Evolutionary conservation across 1,140 invertebrate species (phyloP).

Genomic region (Telenomus remus): DNA sequence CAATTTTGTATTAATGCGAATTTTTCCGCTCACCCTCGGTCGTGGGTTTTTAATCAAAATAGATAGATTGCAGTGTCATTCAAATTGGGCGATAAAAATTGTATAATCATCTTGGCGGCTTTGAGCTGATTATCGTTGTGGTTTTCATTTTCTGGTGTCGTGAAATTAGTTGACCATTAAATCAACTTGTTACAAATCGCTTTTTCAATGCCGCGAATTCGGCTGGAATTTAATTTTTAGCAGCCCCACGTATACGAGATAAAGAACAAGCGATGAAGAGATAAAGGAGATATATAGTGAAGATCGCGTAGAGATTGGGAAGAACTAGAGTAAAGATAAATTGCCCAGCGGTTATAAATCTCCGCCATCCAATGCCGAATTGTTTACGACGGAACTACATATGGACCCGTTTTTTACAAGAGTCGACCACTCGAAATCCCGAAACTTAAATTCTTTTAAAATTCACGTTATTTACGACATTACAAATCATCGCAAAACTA

Average conservation of each 20-base stretch:
- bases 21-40: no score
- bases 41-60: no score
- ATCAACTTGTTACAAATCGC: constrained; percentile 32
- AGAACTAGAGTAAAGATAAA: constrained; percentile 48
- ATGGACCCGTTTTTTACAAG: constrained; percentile 7
- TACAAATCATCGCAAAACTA: constrained; percentile 23
- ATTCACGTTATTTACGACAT: constrained; percentile 20
- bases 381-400: constrained; percentile 43
- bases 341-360: constrained; percentile 39
- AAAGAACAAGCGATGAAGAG: constrained; percentile 51
- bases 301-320: constrained; percentile 47
- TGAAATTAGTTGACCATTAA: constrained; percentile 37
- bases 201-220: constrained; percentile 32
- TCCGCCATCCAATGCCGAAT: constrained; percentile 14
- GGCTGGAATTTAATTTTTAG: constrained; percentile 36
- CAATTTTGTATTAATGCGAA: no score
- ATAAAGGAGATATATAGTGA: constrained; percentile 46
- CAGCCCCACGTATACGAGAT: constrained; percentile 25
- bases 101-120: neutral
- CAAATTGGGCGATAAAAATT: neutral
- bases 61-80: no score
- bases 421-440: constrained; percentile 13
- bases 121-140: neutral
- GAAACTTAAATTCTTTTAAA: constrained; percentile 28
- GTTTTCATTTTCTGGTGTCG: constrained; percentile 2